phyloP scores from a whole-genome alignment of 2,113 vertebrate genomes.

The Todiramphus chloris region DNA sequence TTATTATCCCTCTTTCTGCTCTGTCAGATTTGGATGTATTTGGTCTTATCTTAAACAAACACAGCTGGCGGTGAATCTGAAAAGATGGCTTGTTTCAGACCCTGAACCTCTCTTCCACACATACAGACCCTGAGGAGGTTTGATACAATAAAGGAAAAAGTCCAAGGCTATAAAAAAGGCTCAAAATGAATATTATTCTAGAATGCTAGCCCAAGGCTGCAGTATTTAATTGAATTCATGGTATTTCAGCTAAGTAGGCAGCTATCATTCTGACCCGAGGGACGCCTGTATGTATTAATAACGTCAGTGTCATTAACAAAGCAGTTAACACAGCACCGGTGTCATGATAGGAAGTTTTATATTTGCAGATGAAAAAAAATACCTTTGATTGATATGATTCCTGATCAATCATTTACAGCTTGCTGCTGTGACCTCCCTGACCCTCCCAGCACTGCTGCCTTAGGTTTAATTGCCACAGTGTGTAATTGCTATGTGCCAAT shows the following conservation, averaged over 20 bases:
- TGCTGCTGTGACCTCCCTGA: background rate
- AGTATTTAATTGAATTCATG: slow-evolving; percentile 51
- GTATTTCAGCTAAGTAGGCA: slow-evolving; percentile 55
- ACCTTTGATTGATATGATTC: background rate
- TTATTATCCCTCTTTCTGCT: background rate
- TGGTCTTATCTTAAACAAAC: slow-evolving; percentile 22
- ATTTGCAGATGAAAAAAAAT: background rate
- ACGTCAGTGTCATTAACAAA: slow-evolving; percentile 18
- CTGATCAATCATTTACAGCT: background rate
- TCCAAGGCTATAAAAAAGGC: background rate
- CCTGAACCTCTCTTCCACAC: background rate
- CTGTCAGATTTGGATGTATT: background rate
- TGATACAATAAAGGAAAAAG: slow-evolving; percentile 8
- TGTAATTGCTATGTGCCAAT: background rate
- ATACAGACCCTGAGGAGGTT: background rate
- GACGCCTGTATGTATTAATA: slow-evolving; percentile 32
- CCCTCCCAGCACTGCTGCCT: background rate
- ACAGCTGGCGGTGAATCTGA: background rate
- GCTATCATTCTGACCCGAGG: slow-evolving; percentile 34
- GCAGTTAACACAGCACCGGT: background rate
- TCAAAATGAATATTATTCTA: slow-evolving; percentile 35
- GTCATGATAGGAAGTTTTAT: background rate
- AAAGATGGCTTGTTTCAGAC: background rate
- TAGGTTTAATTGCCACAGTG: background rate
- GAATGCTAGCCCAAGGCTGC: background rate